Conservation (phyloP, 2,888 invertebrate genomes). For the Chrysotoxum bicinctum region DNA sequence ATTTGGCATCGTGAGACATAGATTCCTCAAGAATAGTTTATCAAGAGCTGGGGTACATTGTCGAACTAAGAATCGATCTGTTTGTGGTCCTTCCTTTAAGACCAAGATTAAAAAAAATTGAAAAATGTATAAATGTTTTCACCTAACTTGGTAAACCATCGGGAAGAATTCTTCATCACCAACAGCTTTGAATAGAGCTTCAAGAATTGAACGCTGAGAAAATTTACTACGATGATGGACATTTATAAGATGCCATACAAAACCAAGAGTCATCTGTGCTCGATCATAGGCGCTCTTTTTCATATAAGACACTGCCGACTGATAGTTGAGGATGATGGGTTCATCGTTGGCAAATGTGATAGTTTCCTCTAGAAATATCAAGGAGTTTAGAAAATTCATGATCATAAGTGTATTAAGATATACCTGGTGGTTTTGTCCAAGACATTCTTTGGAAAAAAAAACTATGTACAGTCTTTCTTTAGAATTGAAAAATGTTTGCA, state of each 20-base stretch:
- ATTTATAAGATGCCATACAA: conserved; percentile 77
- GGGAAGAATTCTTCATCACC: conserved; percentile 78
- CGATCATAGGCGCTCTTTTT: conserved; percentile 75
- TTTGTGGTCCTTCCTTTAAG: conserved; percentile 74
- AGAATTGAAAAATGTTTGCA: not conserved
- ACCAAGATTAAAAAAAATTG: not conserved
- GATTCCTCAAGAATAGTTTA: conserved; percentile 76
- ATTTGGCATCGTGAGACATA: conserved; percentile 74
- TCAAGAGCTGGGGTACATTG: conserved; percentile 77
- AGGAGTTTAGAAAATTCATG: not conserved
- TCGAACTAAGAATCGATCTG: conserved; percentile 77
- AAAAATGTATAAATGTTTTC: not conserved
- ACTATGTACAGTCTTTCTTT: too few relatives aligned
- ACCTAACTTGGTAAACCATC: conserved; percentile 76
- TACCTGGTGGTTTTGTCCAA: conserved; percentile 37
- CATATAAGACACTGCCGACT: conserved; percentile 73
- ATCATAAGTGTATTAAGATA: not conserved
- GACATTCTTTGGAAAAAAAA: too few relatives aligned
- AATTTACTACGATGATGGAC: conserved; percentile 76
- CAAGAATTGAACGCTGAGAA: conserved; percentile 74
- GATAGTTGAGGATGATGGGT: conserved; percentile 76
- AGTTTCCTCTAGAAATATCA: conserved; percentile 72
- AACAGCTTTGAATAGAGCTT: conserved; percentile 75
- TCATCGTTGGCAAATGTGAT: conserved; percentile 74
- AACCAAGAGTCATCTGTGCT: conserved; percentile 74